Percentiles rank a stretch among this genome's conserved stretches.
These are phyloP conservation scores for Andrena praecox DNA, from an alignment of 2,888 invertebrate genomes.

Conservation along the genomic window DNA sequence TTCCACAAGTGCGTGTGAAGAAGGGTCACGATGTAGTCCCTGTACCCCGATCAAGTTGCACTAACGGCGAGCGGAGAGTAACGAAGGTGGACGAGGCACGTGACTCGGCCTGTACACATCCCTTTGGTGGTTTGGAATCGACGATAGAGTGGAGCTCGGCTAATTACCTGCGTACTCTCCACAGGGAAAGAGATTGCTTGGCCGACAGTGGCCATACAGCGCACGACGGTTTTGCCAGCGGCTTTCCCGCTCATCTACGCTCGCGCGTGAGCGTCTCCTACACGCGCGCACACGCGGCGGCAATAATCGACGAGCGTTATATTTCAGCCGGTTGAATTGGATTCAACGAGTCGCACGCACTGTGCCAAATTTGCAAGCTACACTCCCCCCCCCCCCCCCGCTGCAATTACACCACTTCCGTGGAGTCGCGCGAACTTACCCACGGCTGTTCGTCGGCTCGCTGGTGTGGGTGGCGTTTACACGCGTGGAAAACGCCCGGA, in stretches of 20 bases:
- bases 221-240: constrained; percentile 4
- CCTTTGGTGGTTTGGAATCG: constrained; percentile 60
- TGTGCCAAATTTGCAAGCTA: constrained; percentile 68
- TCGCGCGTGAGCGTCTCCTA: neutral
- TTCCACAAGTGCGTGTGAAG: no score
- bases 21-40: no score
- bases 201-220: constrained; percentile 42
- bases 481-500: constrained; percentile 6
- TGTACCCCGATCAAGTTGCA: neutral
- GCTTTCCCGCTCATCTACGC: neutral
- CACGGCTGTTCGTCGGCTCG: constrained; percentile 25
- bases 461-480: constrained; percentile 7
- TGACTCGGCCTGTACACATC: constrained; percentile 6
- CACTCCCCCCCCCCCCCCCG: constrained; percentile 15
- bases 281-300: neutral
- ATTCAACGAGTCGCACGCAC: constrained; percentile 71
- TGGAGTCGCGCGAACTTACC: constrained; percentile 56
- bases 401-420: constrained; percentile 71
- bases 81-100: neutral
- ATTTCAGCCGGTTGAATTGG: constrained; percentile 72
- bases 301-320: constrained; percentile 72
- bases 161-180: constrained; percentile 67
- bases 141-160: constrained; percentile 63
- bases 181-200: constrained; percentile 66
- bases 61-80: neutral